Evolutionary conservation across 1,140 invertebrate genomes (phyloP), one percentile per base, ranked within the genome.

Genomic region (Archegozetes longisetosus): DNA sequence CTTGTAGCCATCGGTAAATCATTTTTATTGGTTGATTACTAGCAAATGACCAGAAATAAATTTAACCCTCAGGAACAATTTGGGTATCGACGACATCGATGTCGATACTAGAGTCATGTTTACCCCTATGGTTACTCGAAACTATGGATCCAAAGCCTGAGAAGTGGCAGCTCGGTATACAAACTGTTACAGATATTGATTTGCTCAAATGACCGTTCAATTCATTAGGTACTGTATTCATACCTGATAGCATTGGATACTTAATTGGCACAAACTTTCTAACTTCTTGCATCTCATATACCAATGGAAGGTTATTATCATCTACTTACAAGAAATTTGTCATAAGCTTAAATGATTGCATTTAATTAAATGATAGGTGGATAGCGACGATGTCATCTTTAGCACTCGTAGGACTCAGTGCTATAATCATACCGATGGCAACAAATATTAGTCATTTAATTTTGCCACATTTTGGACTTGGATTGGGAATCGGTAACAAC

Each of bases 191-290:
- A 59, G 12, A 59, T 49, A 32, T 49, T 62, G 28, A 57, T 58
- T 40, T 63, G 9, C 14, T 22, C 28, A 20, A 14, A 12, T 60
- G 0, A n/a, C n/a, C n/a, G n/a, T n/a, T 32, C 29, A 14, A 28
- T 32, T 58, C 58, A 63, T 53, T 85, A 58, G 85, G 85, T 2
- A 82, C 81, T 0, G 84, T 85, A 9, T 88, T 88, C 65, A 82
- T 88, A 59, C 85, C 85, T 0, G 85, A 88, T 68, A 86, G 84
- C 64, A 63, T 88, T 22, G 85, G 85, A 0, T 88, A 88, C 68
- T 77, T 88, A 51, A 69, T 88, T 27, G 84, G 84, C 25, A 86
- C 85, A 0, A 85, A 85, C 67, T 84, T 83, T 64, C 82, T 86
- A 20, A 58, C 27, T 12, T 58, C 49, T 32, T 22, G 49, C 2